Percentiles rank a stretch among this genome's conserved stretches.
Evolutionary conservation across 1,140 invertebrate genomes (phyloP).

Genomic region (Drosophila ambigua): DNA sequence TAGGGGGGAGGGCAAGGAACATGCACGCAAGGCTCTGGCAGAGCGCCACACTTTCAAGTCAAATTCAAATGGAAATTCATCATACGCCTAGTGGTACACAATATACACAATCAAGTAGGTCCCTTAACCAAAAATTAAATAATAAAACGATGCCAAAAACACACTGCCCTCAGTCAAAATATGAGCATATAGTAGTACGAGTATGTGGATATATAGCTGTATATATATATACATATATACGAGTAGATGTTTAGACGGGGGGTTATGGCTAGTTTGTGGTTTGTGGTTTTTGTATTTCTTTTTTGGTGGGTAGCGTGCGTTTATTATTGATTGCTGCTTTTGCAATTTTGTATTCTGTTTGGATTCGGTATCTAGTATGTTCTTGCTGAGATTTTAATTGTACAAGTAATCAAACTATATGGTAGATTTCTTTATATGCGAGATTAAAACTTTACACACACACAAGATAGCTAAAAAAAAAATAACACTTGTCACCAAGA

Average conservation of each 20-base stretch:
- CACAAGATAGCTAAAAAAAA: constrained; percentile 68
- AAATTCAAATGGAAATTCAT: constrained; percentile 62
- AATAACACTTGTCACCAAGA: constrained; percentile 39
- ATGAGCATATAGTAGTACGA: constrained; percentile 42
- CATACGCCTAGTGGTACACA: constrained; percentile 78
- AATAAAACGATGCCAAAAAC: constrained; percentile 58
- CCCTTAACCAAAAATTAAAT: constrained; percentile 51
- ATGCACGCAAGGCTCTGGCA: constrained; percentile 72
- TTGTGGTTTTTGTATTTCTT: constrained; percentile 6
- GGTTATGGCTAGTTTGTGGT: constrained; percentile 36
- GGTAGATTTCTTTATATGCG: constrained; percentile 46
- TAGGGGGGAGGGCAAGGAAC: constrained; percentile 33
- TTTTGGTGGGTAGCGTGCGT: constrained; percentile 38
- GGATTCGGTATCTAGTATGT: constrained; percentile 34
- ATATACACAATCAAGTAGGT: constrained; percentile 59
- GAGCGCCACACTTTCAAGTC: constrained; percentile 48
- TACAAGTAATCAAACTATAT: constrained; percentile 34
- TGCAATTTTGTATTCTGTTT: constrained; percentile 47
- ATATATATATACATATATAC: constrained; percentile 22
- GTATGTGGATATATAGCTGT: constrained; percentile 31
- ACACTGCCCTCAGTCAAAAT: constrained; percentile 59
- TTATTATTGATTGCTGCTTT: constrained; percentile 41
- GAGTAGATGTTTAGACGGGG: constrained; percentile 10
- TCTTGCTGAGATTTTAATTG: constrained; percentile 39
- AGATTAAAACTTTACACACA: constrained; percentile 71